Percentiles rank a stretch among this genome's conserved stretches.
Conservation (phyloP, 1,140 invertebrate genomes). For the Sitobion miscanthi region DNA sequence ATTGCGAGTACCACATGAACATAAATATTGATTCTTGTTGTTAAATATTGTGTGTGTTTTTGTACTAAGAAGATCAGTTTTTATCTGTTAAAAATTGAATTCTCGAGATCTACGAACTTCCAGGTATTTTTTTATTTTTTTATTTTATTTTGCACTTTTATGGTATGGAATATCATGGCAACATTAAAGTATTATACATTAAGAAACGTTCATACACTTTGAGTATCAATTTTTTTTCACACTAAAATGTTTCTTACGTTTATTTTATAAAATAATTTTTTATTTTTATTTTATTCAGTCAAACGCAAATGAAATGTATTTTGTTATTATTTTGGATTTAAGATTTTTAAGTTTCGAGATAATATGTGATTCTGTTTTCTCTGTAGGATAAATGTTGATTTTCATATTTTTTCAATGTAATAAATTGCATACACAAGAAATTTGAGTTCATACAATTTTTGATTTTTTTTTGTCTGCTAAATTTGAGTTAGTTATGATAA, state of each 20-base stretch:
- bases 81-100: not conserved
- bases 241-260: not conserved
- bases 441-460: not conserved
- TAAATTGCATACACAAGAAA: no score
- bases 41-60: not conserved
- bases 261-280: not conserved
- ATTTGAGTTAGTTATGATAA: not conserved
- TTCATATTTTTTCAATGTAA: not conserved
- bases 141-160: not conserved
- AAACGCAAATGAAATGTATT: not conserved
- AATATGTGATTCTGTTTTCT: not conserved
- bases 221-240: not conserved
- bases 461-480: not conserved
- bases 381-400: not conserved
- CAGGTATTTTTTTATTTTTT: not conserved
- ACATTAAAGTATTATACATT: not conserved
- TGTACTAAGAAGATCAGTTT: not conserved
- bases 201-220: not conserved
- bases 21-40: not conserved
- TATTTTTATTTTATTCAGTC: not conserved
- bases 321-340: not conserved
- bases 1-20: not conserved
- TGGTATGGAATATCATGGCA: not conserved
- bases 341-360: not conserved
- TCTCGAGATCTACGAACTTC: not conserved